phyloP scores from a whole-genome alignment of 2,888 invertebrate species.

The Darwinula stevensoni region DNA sequence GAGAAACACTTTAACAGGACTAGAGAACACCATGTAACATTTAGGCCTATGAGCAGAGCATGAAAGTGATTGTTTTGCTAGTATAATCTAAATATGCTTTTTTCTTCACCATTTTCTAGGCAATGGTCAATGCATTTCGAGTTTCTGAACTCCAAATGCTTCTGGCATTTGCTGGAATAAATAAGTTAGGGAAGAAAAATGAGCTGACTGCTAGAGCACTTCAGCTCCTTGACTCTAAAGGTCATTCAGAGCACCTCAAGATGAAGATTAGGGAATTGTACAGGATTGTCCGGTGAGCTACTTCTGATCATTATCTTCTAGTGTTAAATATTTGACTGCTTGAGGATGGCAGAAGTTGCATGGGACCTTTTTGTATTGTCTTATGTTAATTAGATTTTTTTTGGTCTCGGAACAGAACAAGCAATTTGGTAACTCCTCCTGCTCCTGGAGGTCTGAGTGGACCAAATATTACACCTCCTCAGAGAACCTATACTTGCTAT shows the following conservation, averaged over 20 bases:
- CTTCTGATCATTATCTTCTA: no score
- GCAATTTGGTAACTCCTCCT: no score
- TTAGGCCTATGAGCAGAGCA: no score
- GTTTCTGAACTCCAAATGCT: conserved; percentile 57
- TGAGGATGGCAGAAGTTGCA: neutral
- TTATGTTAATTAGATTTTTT: neutral
- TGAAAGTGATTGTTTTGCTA: no score
- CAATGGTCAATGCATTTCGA: conserved; percentile 34
- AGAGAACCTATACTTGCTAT: no score
- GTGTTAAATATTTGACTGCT: no score
- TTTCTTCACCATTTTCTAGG: no score
- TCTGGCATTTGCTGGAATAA: conserved; percentile 43
- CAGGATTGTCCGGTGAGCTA: conserved; percentile 28
- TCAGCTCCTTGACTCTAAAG: conserved; percentile 26
- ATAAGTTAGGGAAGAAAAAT: conserved; percentile 45
- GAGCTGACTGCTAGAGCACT: conserved; percentile 43
- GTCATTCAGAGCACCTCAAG: conserved; percentile 28
- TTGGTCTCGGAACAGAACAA: neutral
- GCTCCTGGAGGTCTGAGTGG: no score
- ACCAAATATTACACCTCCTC: no score
- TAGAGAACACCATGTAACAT: no score
- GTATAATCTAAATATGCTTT: no score
- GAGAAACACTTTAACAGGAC: no score
- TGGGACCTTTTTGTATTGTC: neutral
- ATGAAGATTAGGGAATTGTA: conserved; percentile 34